A percentile compares a stretch with the other conserved stretches of the same genome.
phyloP scores from a whole-genome alignment of 2,113 vertebrate genomes.

The Ariopsis seemanni region DNA sequence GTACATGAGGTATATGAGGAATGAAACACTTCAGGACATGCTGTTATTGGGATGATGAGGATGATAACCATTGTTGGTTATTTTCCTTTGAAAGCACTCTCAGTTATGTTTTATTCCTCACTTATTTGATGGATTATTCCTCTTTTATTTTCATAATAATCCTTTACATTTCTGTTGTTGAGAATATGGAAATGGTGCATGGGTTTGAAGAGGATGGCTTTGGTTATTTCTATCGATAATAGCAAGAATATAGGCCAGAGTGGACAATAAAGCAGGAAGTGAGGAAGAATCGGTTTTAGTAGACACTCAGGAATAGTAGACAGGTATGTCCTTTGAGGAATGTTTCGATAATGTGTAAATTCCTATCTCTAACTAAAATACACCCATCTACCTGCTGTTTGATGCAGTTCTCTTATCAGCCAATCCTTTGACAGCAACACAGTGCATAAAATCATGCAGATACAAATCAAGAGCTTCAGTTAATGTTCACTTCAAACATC shows the following conservation, averaged over 20 bases:
- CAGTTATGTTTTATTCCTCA: no score
- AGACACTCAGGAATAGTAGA: neutral
- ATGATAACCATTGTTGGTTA: neutral
- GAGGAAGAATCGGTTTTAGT: neutral
- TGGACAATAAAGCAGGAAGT: neutral
- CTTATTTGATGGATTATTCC: no score
- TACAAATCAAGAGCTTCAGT: no score
- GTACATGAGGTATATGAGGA: neutral
- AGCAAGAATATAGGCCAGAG: neutral
- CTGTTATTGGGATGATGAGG: neutral
- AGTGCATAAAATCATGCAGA: no score
- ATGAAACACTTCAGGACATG: neutral
- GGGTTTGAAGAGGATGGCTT: neutral
- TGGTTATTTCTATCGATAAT: neutral
- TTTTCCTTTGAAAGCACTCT: no score
- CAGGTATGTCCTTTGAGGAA: neutral
- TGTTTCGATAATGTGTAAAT: neutral
- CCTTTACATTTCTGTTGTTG: neutral
- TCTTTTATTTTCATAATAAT: neutral
- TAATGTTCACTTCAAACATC: no score
- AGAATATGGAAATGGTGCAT: neutral
- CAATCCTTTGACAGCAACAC: no score
- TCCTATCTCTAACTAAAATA: neutral
- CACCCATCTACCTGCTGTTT: no score
- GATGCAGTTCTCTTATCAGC: no score